Evolutionary conservation across 2,113 vertebrate genomes (phyloP), one percentile per base, ranked within the genome.

Genomic region (Nibea albiflora): DNA sequence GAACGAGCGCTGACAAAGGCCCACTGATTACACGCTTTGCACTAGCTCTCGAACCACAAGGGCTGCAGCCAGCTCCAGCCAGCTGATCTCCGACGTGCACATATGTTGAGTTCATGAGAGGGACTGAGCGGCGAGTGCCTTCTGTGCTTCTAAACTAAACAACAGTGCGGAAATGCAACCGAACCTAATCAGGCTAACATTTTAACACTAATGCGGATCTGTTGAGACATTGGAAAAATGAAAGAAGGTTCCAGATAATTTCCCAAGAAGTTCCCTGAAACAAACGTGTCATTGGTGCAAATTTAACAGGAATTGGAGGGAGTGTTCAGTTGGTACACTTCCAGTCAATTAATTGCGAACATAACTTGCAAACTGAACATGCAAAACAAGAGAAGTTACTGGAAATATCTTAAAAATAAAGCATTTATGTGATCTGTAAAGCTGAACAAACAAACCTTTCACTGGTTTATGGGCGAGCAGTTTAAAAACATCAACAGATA

Each of bases 11-110:
- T 12, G 54, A 60, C 47, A 71, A 61, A 72, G n/a, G 35, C 39
- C 52, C 31, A 11, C 65, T 68, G 65, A 73, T 79, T 68, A 63
- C 71, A 50, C 4, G 10, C 12, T 28, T n/a, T 31, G 63, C 39
- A 61, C 57, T 5, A 58, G 63, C 68, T 65, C 20, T 14, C 22
- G 67, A 62, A 76, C 57, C 63, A 56, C 76, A 65, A 54, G 35
- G 15, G 26, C 65, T 11, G 2, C 53, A 54, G 52, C 52, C 65
- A 73, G 53, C 44, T 71, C 12, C 49, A 62, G 14, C 47, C 46
- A 70, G 53, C 60, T 73, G 76, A 68, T 81, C 60, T 11, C 62
- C 4, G 31, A 31, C 28, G 28, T 6, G 56, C 54, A 58, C 69
- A 56, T 44, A 47, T 16, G 47, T 47, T 73, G 10, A 35, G 15